These are phyloP conservation scores for Ochropleura leucogaster DNA, from an alignment of 2,888 invertebrate species.

Conservation along the genomic window DNA sequence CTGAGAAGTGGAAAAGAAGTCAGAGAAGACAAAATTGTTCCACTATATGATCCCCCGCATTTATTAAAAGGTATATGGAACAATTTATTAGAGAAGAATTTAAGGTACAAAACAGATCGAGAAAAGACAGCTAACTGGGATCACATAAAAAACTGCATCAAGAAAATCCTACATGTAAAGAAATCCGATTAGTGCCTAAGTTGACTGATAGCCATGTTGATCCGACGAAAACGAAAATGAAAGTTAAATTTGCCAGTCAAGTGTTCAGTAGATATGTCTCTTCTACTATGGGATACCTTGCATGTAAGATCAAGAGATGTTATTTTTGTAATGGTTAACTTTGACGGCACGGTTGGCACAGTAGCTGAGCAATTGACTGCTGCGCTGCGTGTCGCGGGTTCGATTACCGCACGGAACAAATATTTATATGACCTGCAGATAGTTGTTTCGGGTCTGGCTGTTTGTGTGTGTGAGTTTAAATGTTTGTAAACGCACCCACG, in stretches of 20 bases:
- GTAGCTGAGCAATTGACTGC: too few relatives aligned
- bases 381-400: too few relatives aligned
- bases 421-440: too few relatives aligned
- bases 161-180: slow-evolving; percentile 15
- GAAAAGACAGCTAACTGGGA: slow-evolving; percentile 10
- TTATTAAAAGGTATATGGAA: slow-evolving; percentile 15
- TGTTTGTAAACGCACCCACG: too few relatives aligned
- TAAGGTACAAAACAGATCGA: slow-evolving; percentile 4
- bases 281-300: slow-evolving; percentile 17
- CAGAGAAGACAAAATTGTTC: slow-evolving; percentile 17
- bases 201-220: slow-evolving; percentile 6
- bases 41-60: slow-evolving; percentile 11
- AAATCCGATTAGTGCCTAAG: slow-evolving; percentile 5
- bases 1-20: slow-evolving; percentile 23
- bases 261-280: slow-evolving; percentile 12
- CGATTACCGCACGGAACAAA: too few relatives aligned
- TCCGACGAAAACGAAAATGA: slow-evolving; percentile 10
- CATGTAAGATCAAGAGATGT: slow-evolving; percentile 6
- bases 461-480: too few relatives aligned
- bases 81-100: slow-evolving; percentile 15
- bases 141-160: neutral
- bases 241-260: slow-evolving; percentile 18
- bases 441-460: too few relatives aligned
- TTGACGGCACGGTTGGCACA: too few relatives aligned
- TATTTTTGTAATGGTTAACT: neutral